A percentile compares a stretch with the other conserved stretches of the same genome.
phyloP scores from a whole-genome alignment of 2,113 vertebrate species.

The Phaethon lepturus region DNA sequence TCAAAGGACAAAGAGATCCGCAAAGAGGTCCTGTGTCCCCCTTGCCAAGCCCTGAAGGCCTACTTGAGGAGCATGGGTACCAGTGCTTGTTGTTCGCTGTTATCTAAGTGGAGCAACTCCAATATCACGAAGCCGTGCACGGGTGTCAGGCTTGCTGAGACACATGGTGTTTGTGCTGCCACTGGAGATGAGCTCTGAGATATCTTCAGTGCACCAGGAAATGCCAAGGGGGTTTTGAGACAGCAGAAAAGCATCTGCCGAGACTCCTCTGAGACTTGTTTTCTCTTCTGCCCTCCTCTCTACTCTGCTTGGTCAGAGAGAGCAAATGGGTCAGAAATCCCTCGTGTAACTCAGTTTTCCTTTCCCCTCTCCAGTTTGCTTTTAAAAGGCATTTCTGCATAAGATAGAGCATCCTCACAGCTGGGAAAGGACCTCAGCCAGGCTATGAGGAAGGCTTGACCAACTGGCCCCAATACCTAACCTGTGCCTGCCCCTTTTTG shows the following conservation, averaged over 20 bases:
- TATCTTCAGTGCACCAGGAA: neutral
- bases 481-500: neutral
- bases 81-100: accelerated
- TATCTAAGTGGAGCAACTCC: neutral
- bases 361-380: neutral
- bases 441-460: neutral
- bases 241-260: neutral
- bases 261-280: neutral
- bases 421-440: neutral
- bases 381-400: neutral
- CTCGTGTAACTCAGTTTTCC: neutral
- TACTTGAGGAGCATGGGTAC: neutral
- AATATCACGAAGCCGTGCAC: neutral
- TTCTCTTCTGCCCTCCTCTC: neutral
- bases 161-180: neutral
- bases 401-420: neutral
- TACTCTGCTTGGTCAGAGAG: neutral
- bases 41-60: neutral
- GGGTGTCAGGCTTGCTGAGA: neutral
- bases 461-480: accelerated
- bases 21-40: neutral
- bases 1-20: neutral
- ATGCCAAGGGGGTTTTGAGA: neutral
- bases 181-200: neutral
- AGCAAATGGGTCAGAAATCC: neutral